Evolutionary conservation across 2,888 invertebrate species (phyloP).

Genomic region (Automeris io): DNA sequence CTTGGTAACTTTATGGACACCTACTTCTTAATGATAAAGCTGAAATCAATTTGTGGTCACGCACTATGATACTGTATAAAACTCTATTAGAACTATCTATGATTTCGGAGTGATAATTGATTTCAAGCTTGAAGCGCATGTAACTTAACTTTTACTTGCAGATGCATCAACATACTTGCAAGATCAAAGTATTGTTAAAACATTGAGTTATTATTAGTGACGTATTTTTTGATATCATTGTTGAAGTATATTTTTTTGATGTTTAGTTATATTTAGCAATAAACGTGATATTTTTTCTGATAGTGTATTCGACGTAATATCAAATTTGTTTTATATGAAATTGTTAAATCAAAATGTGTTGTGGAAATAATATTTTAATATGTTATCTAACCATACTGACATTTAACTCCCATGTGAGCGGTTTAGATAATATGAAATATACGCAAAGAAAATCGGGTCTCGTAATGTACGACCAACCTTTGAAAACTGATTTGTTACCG

Average conservation of each 20-base stretch:
- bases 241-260: too few species aligned
- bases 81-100: background rate
- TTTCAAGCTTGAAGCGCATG: background rate
- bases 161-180: background rate
- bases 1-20: too few species aligned
- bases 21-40: too few species aligned
- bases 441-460: background rate
- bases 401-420: background rate
- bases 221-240: too few species aligned
- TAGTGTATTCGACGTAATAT: too few species aligned
- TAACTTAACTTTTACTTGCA: slow-evolving; percentile 1
- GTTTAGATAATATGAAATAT: background rate
- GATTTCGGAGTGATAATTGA: background rate
- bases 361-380: too few species aligned
- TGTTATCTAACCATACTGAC: too few species aligned
- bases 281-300: too few species aligned
- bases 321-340: too few species aligned
- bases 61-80: background rate
- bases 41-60: background rate
- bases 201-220: background rate
- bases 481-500: background rate
- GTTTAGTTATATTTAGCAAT: too few species aligned
- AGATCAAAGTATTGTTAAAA: background rate
- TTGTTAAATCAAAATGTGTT: too few species aligned
- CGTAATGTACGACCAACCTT: background rate